Evolutionary conservation across 2,888 invertebrate species (phyloP), one percentile per base, ranked within the genome.

Genomic region (Apotomis turbidana): DNA sequence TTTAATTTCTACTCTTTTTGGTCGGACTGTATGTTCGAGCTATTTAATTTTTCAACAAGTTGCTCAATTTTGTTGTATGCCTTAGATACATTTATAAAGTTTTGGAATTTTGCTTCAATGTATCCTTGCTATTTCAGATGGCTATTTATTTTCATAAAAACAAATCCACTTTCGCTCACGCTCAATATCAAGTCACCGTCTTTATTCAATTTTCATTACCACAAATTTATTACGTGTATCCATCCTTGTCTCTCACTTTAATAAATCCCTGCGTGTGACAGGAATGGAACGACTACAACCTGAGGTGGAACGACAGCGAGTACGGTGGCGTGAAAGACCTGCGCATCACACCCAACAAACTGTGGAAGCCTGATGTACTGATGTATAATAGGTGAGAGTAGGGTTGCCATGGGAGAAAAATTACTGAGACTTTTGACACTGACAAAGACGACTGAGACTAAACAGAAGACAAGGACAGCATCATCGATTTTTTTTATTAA

Each of bases 341-440:
- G 75, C 95, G 98, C 85, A 97, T 99, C 87, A 98, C 99, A 77
- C 98, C 99, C 67, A 97, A 97, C 91, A 97, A 97, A 89, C 95
- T 99, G 77, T 99, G 99, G 99, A 98, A 97, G 90, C 99, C 99
- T 77, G 99, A 99, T 94, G 98, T 99, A 83, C 97, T 99, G 79
- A 98, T 99, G 97, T 99, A 99, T 94, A 99, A 99, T 96, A 99
- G 99, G 98, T 98, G 86, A 92, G 91, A 78, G 73, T 69, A 68
- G 64, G 66, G 62, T 15, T 60, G 41, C 59, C n/a, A 54, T 59
- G 49, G 59, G 67, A 41, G 4, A 60, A 55, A 6, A 68, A 8
- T 44, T 0, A 36, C 46, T 59, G 49, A 44, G 9, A 10, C 49
- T 49, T 41, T 41, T 3, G 36, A 59, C 36, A 13, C 51, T 59